Evolutionary conservation across 2,888 invertebrate species (phyloP).

Genomic region (Congeria kusceri): DNA sequence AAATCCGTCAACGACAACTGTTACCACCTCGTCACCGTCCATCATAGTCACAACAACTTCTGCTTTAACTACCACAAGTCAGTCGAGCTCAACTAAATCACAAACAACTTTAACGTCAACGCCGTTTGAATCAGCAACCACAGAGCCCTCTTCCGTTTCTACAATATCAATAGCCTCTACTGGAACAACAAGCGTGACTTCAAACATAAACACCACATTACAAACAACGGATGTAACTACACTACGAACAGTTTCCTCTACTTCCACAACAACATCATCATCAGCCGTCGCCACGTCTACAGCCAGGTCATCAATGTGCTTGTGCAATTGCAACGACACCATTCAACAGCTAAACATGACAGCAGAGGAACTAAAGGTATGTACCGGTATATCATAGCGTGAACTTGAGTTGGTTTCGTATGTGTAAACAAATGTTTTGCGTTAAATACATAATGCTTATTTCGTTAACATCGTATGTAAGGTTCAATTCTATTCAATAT

Average conservation of each 20-base stretch:
- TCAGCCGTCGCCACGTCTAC: not conserved
- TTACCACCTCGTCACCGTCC: too few species aligned
- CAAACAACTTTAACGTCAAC: too few species aligned
- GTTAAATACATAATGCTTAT: too few species aligned
- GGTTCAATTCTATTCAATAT: too few species aligned
- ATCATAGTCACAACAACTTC: not conserved
- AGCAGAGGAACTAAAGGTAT: conserved; percentile 42
- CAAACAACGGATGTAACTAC: not conserved
- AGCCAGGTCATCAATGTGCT: not conserved
- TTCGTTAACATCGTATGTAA: too few species aligned
- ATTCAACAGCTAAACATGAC: conserved; percentile 43
- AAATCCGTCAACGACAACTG: not conserved
- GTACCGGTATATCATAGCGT: not conserved
- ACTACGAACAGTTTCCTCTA: not conserved
- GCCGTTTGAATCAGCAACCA: not conserved
- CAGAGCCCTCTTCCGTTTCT: not conserved
- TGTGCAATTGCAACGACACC: conserved; percentile 20
- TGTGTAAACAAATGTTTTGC: too few species aligned
- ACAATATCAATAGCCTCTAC: not conserved
- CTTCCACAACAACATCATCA: not conserved
- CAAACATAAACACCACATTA: conserved; percentile 1
- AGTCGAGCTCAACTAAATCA: too few species aligned
- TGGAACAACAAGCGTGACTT: not conserved
- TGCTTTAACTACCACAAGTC: not conserved
- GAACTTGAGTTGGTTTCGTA: too few species aligned